Base-by-base conservation (phyloP, 2,113 vertebrate species). In the Girardinichthys multiradiatus region DNA sequence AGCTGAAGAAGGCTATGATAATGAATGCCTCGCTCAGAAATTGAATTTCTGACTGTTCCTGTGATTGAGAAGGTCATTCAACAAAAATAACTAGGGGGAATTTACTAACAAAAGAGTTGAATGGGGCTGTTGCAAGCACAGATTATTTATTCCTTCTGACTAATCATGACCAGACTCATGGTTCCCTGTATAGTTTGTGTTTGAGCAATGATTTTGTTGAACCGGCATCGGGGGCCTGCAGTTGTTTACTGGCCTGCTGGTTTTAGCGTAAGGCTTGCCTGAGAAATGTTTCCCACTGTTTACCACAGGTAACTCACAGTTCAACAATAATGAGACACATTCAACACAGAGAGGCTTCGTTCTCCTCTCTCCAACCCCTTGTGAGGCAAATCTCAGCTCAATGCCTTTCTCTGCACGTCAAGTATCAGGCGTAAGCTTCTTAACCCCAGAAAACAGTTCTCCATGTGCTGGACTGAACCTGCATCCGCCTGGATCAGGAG, bases 281-380 rank as follows among this genome's bases (percentile, higher is more conserved):
- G 85, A 87, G 88, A 83, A 87, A 89, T 74, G 76, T 74, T 45
- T 73, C 67, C 77, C 59, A 80, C 85, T 89, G 89, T 91, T 93
- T 91, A 83, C 82, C 58, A 86, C 90, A 93, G 91, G 91, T 92
- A 89, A 90, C 83, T n/a, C 76, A 82, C 89, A 92, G 91, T 92
- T 91, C 89, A 93, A 71, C 60, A 62, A 67, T 86, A 89, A 91
- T 82, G 83, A 87, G 84, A 87, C 81, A 59, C 83, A 79, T 70
- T 80, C 69, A 75, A 68, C 79, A 83, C 77, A 73, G 83, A 83
- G 60, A 80, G 80, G 79, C 69, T 77, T 74, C 68, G 60, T 74
- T 70, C 76, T 76, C 71, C 37, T 30, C 24, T 0, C 8, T 30
- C 27, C 76, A 1, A 27, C 63, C 82, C 71, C 81, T 57, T 72